Evolutionary conservation across 2,113 vertebrate genomes (phyloP).

Genomic region (Irena cyanogastra): DNA sequence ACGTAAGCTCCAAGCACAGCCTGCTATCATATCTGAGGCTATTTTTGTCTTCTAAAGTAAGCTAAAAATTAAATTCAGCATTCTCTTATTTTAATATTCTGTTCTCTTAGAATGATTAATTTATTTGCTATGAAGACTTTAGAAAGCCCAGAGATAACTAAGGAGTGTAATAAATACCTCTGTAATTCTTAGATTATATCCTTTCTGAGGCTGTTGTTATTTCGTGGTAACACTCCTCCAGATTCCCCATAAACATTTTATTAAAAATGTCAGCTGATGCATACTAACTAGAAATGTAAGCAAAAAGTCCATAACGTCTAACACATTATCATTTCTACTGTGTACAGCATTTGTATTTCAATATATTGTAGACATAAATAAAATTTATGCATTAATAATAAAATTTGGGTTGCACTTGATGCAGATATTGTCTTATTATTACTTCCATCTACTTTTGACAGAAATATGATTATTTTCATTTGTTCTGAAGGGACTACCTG

Average conservation of each 20-base stretch:
- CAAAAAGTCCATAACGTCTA: not conserved
- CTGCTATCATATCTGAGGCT: not conserved
- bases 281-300: not conserved
- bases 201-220: not conserved
- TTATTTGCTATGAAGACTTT: constrained; percentile 2
- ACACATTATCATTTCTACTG: not conserved
- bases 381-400: not conserved
- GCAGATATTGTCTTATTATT: not conserved
- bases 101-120: not conserved
- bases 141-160: not conserved
- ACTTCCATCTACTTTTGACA: not conserved
- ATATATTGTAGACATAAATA: not conserved
- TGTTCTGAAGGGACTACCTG: constrained; percentile 29
- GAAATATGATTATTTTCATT: constrained; percentile 5
- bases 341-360: not conserved
- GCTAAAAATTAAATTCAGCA: constrained; percentile 12
- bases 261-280: not conserved
- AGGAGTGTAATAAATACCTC: constrained; percentile 4
- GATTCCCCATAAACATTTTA: not conserved
- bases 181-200: not conserved
- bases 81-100: not conserved
- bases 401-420: not conserved
- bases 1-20: not conserved
- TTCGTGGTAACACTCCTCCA: not conserved
- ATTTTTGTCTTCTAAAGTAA: not conserved